Evolutionary conservation across 2,797 vertebrate genomes (phyloP).

Genomic region (Anolis apletophallus): DNA sequence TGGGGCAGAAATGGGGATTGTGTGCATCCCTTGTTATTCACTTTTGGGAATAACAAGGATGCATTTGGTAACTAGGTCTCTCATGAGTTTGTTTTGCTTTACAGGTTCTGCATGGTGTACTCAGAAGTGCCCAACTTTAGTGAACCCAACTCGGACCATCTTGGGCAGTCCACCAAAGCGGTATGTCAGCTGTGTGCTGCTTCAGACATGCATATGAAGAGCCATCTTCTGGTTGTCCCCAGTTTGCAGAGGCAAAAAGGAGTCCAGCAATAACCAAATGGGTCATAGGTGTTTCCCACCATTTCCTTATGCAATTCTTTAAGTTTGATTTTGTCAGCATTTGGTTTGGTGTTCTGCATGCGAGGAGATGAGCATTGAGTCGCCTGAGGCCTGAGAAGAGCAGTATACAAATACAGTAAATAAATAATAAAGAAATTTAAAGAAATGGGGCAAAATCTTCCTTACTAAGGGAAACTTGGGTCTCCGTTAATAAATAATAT

Average conservation of each 20-base stretch:
- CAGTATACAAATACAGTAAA: no score
- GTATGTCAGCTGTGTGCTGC: constrained; percentile 79
- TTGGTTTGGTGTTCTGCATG: background rate
- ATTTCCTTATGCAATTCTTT: background rate
- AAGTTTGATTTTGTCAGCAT: background rate
- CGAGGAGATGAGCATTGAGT: background rate
- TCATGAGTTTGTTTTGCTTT: constrained; percentile 53
- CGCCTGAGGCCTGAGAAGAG: no score
- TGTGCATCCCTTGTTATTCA: background rate
- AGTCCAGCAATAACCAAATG: background rate
- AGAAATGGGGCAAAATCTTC: background rate
- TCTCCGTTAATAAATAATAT: background rate
- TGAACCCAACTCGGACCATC: constrained; percentile 92
- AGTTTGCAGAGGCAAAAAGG: background rate
- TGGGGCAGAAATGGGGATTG: background rate
- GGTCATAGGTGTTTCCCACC: background rate
- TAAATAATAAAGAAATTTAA: no score
- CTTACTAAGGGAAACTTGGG: background rate
- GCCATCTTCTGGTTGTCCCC: background rate
- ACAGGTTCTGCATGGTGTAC: constrained; percentile 99
- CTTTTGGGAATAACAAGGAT: background rate
- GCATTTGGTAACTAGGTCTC: accelerated
- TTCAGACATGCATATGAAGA: constrained; percentile 22
- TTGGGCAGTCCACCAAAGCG: constrained; percentile 87
- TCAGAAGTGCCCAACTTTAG: constrained; percentile 99